Base-by-base conservation (phyloP, 2,888 invertebrate genomes). In the Alentia gelatinosa region DNA sequence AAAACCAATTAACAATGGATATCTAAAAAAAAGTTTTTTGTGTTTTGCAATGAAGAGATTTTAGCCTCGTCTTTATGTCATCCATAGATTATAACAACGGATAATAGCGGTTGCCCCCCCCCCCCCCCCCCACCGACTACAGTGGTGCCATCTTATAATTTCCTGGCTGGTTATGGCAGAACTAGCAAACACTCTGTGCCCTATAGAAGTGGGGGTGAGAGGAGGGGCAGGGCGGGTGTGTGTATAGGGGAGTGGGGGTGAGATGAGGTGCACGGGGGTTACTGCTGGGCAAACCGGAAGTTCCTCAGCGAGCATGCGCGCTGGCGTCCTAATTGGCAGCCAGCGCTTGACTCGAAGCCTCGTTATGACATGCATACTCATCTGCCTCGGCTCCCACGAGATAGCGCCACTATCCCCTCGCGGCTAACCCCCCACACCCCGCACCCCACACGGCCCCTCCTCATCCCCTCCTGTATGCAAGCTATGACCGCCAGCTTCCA, bases 301-400 rank as follows among this genome's bases (percentile, higher is more conserved):
- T 42, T 86, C 47, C 30, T 86, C 47, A 47, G n/a, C n/a, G 79
- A 7, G 79, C 86, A 86, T 86, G 47, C 26, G 42, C 30, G 42
- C 30, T 19, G 30, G 47, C 4, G 3, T 86, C 42, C 86, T 86
- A 86, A 86, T 86, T 86, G 86, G 86, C 86, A 42, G 15, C 7
- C 30, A 26, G 40, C 86, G 86, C 86, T 86, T 42, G 40, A 40
- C 86, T 26, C 23, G 5, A 47, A 26, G 47, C 26, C 47, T 86
- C 86, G 42, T 86, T 86, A 86, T 86, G 86, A 86, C 86, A 86
- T 86, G 86, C 86, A 86, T 86, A 86, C 26, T 86, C 42, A 86
- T 40, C 42, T 30, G 47, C 50, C n/a, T n/a, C n/a, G n/a, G n/a
- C n/a, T n/a, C n/a, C n/a, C n/a, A n/a, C n/a, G n/a, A 79, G 79